Evolutionary conservation across 2,888 invertebrate genomes (phyloP), one percentile per base, ranked within the genome.

Genomic region (Kuschelorhynchus macadamiae): DNA sequence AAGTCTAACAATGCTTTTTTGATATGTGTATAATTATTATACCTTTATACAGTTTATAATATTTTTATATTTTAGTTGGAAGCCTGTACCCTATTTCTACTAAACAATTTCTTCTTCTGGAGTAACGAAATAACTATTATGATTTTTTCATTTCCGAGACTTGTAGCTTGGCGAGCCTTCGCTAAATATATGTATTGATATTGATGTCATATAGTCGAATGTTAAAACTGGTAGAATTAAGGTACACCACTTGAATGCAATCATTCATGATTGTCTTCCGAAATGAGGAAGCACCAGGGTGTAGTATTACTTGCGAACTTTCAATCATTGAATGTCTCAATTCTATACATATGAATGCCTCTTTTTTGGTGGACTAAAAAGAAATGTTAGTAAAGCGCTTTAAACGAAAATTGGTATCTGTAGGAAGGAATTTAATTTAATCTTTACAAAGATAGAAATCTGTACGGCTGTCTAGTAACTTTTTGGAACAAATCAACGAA

Each of bases 191-290:
- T 16, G 42, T 42, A 42, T 42, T 42, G 42, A 42, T 64, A 52
- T 68, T 44, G 59, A 68, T 68, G 68, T 68, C 59, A 63, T 56
- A 57, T 56, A 63, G 62, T 68, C 63, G 46, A 61, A 55, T 63
- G 44, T 53, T n/a, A 47, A 69, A 64, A 57, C 41, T 64, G 55
- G 64, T 69, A 69, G 69, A 69, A 69, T 46, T 69, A 66, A 70
- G 65, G 66, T 66, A 70, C 66, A 62, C 50, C 56, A 65, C 36
- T 63, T 33, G 81, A 82, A 82, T 81, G 82, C 84, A 83, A 83
- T 84, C 83, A 81, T 80, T 57, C 77, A 79, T 79, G 82, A 83
- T 84, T 83, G 84, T 84, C 84, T 83, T 84, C 83, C 84, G 81
- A 80, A 81, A 78, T 79, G 81, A 80, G 82, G 82, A 82, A 82